A percentile compares a stretch with the other conserved stretches of the same genome.
These are phyloP conservation scores for Heliconius cydno DNA, from an alignment of 2,888 invertebrate species.

Conservation along the genomic window DNA sequence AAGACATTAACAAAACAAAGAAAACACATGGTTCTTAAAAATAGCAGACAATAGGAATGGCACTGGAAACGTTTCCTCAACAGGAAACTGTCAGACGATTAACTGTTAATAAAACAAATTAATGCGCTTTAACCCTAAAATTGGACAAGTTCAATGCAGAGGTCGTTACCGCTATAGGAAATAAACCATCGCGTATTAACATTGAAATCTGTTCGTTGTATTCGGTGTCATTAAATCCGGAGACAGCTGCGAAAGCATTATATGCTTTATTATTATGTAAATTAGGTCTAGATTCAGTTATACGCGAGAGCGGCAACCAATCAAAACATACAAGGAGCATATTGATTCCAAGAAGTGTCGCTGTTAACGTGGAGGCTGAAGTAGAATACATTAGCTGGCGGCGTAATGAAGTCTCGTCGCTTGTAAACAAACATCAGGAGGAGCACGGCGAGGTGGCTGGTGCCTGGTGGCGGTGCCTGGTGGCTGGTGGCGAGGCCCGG, in stretches of 20 bases:
- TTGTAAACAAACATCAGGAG: slow-evolving; percentile 81
- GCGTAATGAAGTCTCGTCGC: slow-evolving; percentile 83
- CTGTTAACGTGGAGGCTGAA: slow-evolving; percentile 84
- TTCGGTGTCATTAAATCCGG: slow-evolving; percentile 79
- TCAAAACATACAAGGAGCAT: slow-evolving; percentile 84
- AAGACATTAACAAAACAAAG: slow-evolving; percentile 14
- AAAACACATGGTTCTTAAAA: slow-evolving; percentile 45
- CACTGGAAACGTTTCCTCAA: slow-evolving; percentile 60
- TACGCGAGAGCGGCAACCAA: slow-evolving; percentile 68
- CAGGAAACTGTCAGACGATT: slow-evolving; percentile 80
- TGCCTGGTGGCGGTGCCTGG: slow-evolving; percentile 50
- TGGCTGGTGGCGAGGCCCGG: slow-evolving; percentile 51
- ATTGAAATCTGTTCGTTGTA: slow-evolving; percentile 83
- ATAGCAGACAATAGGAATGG: slow-evolving; percentile 65
- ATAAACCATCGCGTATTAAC: slow-evolving; percentile 82
- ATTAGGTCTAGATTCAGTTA: slow-evolving; percentile 66
- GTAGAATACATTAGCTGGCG: slow-evolving; percentile 84
- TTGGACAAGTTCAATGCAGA: slow-evolving; percentile 83
- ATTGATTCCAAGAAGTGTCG: slow-evolving; percentile 84
- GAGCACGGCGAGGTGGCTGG: slow-evolving; percentile 50
- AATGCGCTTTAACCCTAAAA: slow-evolving; percentile 81
- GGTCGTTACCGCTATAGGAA: slow-evolving; percentile 82
- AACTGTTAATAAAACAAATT: slow-evolving; percentile 82
- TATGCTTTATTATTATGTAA: slow-evolving; percentile 64
- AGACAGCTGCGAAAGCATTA: slow-evolving; percentile 57